A percentile compares a stretch with the other conserved stretches of the same genome.
Conservation (phyloP, 2,113 vertebrate species). For the Ochotona princeps region DNA sequence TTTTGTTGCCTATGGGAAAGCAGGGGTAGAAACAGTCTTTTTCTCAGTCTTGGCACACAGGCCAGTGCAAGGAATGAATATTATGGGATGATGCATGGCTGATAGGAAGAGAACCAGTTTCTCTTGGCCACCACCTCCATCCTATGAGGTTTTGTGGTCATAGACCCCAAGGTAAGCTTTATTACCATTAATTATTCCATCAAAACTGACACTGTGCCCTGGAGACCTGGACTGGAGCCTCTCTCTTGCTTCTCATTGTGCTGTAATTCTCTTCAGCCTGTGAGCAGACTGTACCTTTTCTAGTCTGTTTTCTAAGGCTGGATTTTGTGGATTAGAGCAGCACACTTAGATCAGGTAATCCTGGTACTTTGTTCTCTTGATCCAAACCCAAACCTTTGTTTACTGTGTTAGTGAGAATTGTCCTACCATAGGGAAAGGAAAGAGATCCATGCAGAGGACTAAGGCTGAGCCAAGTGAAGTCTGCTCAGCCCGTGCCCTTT, state of each 20-base stretch:
- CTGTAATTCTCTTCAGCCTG: not conserved
- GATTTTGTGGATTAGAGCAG: not conserved
- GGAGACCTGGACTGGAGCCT: not conserved
- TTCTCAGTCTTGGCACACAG: not conserved
- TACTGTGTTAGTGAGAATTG: slow-evolving; percentile 4
- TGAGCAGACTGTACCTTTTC: not conserved
- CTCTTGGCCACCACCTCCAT: rapidly evolving
- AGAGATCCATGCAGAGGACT: not conserved
- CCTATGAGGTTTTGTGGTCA: not conserved
- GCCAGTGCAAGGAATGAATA: not conserved
- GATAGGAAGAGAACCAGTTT: not conserved
- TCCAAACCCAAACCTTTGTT: not conserved
- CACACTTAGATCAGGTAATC: not conserved
- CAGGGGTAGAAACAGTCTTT: not conserved
- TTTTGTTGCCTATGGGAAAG: not conserved
- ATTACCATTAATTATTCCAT: not conserved
- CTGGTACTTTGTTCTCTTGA: not conserved
- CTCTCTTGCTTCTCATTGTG: not conserved
- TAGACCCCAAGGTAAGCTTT: slow-evolving; percentile 7
- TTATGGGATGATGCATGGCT: not conserved
- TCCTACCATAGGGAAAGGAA: not conserved
- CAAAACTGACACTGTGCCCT: not conserved
- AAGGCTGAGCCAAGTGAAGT: not conserved
- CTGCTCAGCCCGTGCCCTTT: not conserved
- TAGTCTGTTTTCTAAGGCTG: not conserved